phyloP scores from a whole-genome alignment of 1,140 invertebrate species.

The Ips nitidus region DNA sequence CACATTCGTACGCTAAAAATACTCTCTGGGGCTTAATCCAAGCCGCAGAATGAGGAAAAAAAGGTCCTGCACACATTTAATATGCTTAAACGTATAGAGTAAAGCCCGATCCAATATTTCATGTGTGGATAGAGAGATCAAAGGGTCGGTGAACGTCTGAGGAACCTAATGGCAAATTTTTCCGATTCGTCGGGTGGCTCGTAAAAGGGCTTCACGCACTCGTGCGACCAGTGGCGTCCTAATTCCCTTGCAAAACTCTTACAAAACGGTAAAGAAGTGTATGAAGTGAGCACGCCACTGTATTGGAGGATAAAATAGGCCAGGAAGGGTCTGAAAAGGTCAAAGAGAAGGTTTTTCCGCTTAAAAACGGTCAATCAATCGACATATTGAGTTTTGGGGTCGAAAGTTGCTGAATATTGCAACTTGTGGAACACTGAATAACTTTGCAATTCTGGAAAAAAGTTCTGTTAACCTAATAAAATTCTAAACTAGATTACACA shows the following conservation, averaged over 20 bases:
- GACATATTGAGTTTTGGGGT: constrained; percentile 13
- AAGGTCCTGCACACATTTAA: constrained; percentile 7
- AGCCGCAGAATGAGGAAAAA: not conserved
- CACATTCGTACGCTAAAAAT: too few relatives aligned
- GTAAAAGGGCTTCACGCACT: constrained; percentile 19
- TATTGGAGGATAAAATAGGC: not conserved
- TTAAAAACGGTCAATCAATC: constrained; percentile 15
- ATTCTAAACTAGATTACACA: too few relatives aligned
- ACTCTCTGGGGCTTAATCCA: too few relatives aligned
- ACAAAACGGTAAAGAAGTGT: not conserved
- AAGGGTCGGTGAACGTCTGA: constrained; percentile 14
- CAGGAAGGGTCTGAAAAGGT: constrained; percentile 12
- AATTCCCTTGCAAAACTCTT: not conserved
- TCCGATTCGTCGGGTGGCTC: constrained; percentile 25
- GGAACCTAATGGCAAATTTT: constrained; percentile 31
- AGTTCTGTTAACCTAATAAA: too few relatives aligned
- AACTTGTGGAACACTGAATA: too few relatives aligned
- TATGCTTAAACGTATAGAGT: constrained; percentile 15
- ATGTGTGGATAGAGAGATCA: constrained; percentile 33
- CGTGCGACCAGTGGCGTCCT: constrained; percentile 7
- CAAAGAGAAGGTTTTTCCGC: constrained; percentile 26
- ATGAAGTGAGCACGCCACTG: constrained; percentile 2
- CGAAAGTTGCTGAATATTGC: too few relatives aligned
- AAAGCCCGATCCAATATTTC: constrained; percentile 25
- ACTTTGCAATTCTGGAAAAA: too few relatives aligned